Evolutionary conservation across 2,888 invertebrate genomes (phyloP).

Genomic region (Caenorhabditis uteleia): DNA sequence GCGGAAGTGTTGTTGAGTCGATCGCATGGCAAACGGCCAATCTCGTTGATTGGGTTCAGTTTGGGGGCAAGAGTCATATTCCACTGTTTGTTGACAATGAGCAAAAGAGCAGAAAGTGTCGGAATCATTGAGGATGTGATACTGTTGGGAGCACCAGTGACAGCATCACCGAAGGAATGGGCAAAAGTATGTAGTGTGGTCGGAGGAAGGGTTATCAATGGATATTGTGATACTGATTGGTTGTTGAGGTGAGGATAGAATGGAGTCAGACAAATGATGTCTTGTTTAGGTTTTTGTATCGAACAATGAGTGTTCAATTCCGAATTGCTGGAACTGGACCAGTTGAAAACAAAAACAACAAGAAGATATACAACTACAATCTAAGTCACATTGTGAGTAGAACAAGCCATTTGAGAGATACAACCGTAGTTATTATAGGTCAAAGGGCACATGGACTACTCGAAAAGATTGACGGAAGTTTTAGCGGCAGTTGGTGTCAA

Average conservation of each 20-base stretch:
- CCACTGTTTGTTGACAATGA: constrained; percentile 75
- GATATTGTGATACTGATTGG: constrained; percentile 78
- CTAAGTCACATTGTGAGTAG: constrained; percentile 74
- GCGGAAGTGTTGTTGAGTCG: constrained; percentile 76
- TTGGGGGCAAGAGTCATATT: constrained; percentile 78
- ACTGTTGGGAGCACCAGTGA: constrained; percentile 77
- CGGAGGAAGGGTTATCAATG: constrained; percentile 77
- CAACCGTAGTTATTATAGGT: constrained; percentile 42
- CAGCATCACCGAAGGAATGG: constrained; percentile 75
- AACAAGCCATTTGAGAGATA: not conserved
- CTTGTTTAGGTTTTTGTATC: constrained; percentile 74
- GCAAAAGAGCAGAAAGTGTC: constrained; percentile 66
- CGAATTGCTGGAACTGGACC: constrained; percentile 76
- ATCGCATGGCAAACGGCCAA: constrained; percentile 77
- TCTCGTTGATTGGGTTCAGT: constrained; percentile 77
- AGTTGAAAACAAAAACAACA: constrained; percentile 71
- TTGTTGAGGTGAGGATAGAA: constrained; percentile 74
- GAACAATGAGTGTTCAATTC: constrained; percentile 76
- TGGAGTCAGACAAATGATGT: not conserved
- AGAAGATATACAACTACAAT: constrained; percentile 76
- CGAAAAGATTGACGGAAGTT: constrained; percentile 63
- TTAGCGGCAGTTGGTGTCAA: constrained; percentile 62
- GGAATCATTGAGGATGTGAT: constrained; percentile 77
- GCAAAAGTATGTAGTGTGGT: constrained; percentile 73
- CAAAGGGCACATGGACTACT: constrained; percentile 68